phyloP scores from a whole-genome alignment of 2,888 invertebrate species.

The Ormyrus nitidulus region DNA sequence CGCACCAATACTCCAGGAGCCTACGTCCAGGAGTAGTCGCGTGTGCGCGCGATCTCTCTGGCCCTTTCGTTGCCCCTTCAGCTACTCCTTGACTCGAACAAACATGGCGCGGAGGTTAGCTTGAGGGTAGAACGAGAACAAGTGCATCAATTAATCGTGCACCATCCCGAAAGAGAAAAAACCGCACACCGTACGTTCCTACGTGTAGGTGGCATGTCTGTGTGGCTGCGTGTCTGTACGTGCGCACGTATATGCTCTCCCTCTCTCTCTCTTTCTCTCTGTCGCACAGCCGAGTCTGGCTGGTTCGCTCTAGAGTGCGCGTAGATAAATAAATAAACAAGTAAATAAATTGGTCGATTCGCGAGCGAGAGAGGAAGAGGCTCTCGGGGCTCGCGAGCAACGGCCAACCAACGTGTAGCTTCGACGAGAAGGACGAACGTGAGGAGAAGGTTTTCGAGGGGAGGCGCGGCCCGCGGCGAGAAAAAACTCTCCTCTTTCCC shows the following conservation, averaged over 20 bases:
- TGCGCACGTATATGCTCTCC: background rate
- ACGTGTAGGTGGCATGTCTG: background rate
- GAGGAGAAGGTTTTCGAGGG: constrained; percentile 13
- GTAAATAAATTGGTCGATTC: constrained; percentile 1
- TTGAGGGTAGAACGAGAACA: background rate
- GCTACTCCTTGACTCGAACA: background rate
- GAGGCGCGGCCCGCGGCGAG: constrained; percentile 17
- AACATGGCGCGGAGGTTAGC: constrained; percentile 17
- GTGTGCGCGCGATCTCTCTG: background rate
- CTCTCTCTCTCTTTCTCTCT: too few species aligned
- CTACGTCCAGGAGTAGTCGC: too few species aligned
- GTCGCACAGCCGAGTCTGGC: background rate
- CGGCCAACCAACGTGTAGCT: too few species aligned
- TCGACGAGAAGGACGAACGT: background rate
- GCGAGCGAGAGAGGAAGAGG: too few species aligned
- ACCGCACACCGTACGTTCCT: background rate
- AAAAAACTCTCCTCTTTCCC: constrained; percentile 10
- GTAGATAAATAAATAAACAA: background rate
- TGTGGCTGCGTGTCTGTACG: background rate
- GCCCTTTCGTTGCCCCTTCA: background rate
- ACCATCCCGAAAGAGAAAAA: background rate
- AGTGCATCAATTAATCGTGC: background rate
- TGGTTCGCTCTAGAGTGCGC: background rate
- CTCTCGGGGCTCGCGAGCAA: too few species aligned
- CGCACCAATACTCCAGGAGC: constrained; percentile 12